These are phyloP conservation scores for Schizopygopsis malacanthus DNA, from an alignment of 2,797 vertebrate genomes.

Conservation along the genomic window DNA sequence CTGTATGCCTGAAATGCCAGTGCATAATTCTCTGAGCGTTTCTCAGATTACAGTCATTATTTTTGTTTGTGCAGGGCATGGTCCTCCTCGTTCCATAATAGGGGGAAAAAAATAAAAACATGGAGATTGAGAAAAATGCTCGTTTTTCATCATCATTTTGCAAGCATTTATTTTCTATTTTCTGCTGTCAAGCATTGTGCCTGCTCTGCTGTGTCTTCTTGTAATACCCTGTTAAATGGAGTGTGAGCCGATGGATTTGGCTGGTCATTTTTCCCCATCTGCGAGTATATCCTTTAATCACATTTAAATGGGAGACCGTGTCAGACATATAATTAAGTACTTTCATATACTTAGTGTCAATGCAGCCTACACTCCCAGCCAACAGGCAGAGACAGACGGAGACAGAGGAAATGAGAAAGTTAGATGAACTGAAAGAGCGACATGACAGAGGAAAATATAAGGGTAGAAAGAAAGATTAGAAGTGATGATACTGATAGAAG, in stretches of 20 bases:
- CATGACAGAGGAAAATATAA: not conserved
- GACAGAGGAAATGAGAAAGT: not conserved
- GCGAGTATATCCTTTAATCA: slow-evolving; percentile 72
- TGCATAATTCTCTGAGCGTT: slow-evolving; percentile 45
- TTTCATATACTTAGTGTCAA: slow-evolving; percentile 39
- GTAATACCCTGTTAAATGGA: slow-evolving; percentile 74
- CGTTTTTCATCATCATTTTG: slow-evolving; percentile 76
- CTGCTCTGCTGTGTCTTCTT: slow-evolving; percentile 50
- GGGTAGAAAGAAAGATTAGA: no score
- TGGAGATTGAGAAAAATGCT: slow-evolving; percentile 68
- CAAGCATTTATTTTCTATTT: slow-evolving; percentile 63
- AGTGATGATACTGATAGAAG: not conserved
- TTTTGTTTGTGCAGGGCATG: slow-evolving; percentile 71
- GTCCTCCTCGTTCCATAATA: slow-evolving; percentile 52
- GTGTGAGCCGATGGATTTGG: slow-evolving; percentile 71
- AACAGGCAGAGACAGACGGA: slow-evolving; percentile 45
- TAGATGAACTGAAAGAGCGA: not conserved
- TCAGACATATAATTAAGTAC: slow-evolving; percentile 64
- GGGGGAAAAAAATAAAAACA: slow-evolving; percentile 47
- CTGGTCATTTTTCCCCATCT: slow-evolving; percentile 75
- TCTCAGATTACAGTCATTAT: slow-evolving; percentile 62
- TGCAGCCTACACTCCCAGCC: slow-evolving; percentile 48
- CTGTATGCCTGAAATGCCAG: slow-evolving; percentile 47
- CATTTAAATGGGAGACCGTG: slow-evolving; percentile 75
- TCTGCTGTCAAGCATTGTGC: slow-evolving; percentile 49